Percentiles rank a stretch among this genome's conserved stretches.
Conservation (phyloP, 2,888 invertebrate genomes). For the Rotaria sp. region DNA sequence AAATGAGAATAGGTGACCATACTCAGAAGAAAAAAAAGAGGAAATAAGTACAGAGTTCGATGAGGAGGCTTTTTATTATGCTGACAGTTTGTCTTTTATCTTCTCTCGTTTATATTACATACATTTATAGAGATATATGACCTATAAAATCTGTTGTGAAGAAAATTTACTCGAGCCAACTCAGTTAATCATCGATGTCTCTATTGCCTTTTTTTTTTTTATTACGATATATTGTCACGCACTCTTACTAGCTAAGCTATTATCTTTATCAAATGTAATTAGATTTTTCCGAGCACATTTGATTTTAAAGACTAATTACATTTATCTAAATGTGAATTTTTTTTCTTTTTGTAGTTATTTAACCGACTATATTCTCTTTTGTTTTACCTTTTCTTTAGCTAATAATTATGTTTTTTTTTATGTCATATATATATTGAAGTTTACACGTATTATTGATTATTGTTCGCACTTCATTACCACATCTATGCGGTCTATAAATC, state of each 20-base stretch:
- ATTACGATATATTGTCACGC: constrained; percentile 10
- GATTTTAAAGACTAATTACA: not conserved
- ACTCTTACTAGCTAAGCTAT: not conserved
- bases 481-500: not conserved
- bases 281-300: not conserved
- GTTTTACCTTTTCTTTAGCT: not conserved
- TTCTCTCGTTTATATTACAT: not conserved
- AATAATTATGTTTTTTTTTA: too few species aligned
- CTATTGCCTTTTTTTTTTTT: not conserved
- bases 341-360: too few species aligned
- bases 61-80: not conserved
- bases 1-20: not conserved
- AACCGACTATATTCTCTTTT: not conserved
- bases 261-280: not conserved
- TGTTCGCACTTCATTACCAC: not conserved
- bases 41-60: not conserved
- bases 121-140: not conserved
- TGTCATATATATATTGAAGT: not conserved
- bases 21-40: not conserved
- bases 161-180: not conserved
- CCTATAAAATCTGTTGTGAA: not conserved
- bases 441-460: not conserved
- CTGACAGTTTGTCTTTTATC: not conserved
- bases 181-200: not conserved
- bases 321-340: not conserved